These are phyloP conservation scores for Brachionus rotundiformis DNA, from an alignment of 1,140 invertebrate genomes.

Conservation along the genomic window DNA sequence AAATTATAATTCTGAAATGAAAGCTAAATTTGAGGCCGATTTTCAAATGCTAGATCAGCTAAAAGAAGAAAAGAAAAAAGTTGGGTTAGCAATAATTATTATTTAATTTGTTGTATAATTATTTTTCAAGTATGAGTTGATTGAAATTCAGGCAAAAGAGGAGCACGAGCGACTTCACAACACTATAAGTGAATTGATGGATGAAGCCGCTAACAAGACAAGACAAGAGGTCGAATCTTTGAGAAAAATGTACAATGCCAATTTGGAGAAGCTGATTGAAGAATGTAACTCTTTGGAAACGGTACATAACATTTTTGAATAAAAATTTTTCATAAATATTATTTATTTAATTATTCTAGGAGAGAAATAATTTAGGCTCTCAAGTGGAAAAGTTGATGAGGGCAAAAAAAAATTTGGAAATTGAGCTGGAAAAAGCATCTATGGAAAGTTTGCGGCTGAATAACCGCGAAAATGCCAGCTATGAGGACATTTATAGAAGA, in stretches of 20 bases:
- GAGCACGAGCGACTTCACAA: constrained; percentile 36
- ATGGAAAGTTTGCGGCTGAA: neutral
- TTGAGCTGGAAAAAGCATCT: constrained; percentile 32
- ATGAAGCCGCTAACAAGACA: constrained; percentile 40
- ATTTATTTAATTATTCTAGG: neutral
- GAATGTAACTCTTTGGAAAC: constrained; percentile 41
- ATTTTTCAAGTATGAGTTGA: neutral
- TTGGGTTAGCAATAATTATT: neutral
- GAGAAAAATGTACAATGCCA: constrained; percentile 42
- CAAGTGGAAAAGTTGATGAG: constrained; percentile 34
- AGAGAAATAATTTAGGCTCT: neutral
- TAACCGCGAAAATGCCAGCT: constrained; percentile 21
- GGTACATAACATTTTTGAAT: neutral
- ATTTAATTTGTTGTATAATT: no score
- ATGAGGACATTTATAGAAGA: neutral
- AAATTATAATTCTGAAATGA: neutral
- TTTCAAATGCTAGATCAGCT: neutral
- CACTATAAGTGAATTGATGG: constrained; percentile 17
- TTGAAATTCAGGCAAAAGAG: constrained; percentile 19
- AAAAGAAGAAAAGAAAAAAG: constrained; percentile 44
- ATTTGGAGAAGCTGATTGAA: constrained; percentile 47
- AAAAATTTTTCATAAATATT: neutral
- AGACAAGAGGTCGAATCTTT: constrained; percentile 33
- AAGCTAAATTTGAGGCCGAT: neutral
- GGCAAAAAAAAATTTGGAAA: constrained; percentile 41